Evolutionary conservation across 2,113 vertebrate species (phyloP).

Genomic region (Nerophis lumbriciformis): DNA sequence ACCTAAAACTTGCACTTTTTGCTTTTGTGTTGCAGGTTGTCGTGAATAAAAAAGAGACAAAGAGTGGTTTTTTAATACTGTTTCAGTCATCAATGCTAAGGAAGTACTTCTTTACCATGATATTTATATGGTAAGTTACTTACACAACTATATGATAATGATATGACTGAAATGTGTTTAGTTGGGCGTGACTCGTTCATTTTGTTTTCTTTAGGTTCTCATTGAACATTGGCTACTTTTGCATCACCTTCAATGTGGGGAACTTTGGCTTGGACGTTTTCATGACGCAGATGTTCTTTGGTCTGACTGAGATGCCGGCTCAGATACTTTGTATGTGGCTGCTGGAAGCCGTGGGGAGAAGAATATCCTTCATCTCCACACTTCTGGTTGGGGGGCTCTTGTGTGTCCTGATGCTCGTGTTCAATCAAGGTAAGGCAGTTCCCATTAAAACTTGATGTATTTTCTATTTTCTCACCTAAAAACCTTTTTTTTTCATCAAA

Average conservation of each 20-base stretch:
- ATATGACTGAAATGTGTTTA: background rate
- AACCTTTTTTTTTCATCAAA: too few relatives aligned
- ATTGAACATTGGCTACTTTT: slow-evolving; percentile 54
- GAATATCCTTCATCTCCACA: slow-evolving; percentile 39
- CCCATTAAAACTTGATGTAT: background rate
- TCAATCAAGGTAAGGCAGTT: slow-evolving; percentile 61
- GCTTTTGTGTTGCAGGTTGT: slow-evolving; percentile 51
- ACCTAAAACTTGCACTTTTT: background rate
- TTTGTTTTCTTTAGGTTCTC: slow-evolving; percentile 59
- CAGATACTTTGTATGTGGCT: slow-evolving; percentile 60
- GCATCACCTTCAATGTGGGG: slow-evolving; percentile 54
- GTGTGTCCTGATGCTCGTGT: slow-evolving; percentile 46
- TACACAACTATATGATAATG: too few relatives aligned
- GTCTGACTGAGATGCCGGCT: slow-evolving; percentile 55
- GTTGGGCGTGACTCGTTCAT: background rate
- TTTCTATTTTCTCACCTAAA: too few relatives aligned
- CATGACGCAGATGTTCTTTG: slow-evolving; percentile 47
- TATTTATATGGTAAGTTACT: slow-evolving; percentile 56
- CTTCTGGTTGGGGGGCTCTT: slow-evolving; percentile 41
- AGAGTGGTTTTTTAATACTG: slow-evolving; percentile 42
- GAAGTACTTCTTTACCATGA: slow-evolving; percentile 63
- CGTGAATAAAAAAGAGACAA: slow-evolving; percentile 40
- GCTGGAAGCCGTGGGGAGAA: slow-evolving; percentile 61
- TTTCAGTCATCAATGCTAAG: slow-evolving; percentile 57
- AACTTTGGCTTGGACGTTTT: slow-evolving; percentile 51